A percentile compares a stretch with the other conserved stretches of the same genome.
Evolutionary conservation across 2,888 invertebrate genomes (phyloP).

Genomic region (Podotricha telesiphe): DNA sequence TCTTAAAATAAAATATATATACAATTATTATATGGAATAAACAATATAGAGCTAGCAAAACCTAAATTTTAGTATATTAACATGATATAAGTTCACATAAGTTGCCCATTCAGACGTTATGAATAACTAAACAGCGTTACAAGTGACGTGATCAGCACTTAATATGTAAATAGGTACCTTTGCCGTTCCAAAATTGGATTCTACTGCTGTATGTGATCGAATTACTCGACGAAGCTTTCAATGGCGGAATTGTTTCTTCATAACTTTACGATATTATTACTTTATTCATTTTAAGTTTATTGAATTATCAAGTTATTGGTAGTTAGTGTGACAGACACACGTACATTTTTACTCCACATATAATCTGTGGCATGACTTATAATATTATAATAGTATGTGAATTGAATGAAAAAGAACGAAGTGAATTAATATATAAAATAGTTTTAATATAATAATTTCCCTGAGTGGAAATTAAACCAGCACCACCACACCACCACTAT

Average conservation of each 20-base stretch:
- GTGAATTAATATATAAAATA: too few species aligned
- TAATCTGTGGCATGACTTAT: too few species aligned
- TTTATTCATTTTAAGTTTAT: not conserved
- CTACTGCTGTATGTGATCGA: slow-evolving; percentile 16
- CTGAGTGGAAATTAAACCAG: too few species aligned
- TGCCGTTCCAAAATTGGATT: slow-evolving; percentile 25
- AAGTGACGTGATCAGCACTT: slow-evolving; percentile 25
- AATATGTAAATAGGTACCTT: slow-evolving; percentile 27
- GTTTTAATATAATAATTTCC: too few species aligned
- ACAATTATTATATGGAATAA: too few species aligned
- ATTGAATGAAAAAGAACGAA: too few species aligned
- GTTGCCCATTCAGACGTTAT: slow-evolving; percentile 27
- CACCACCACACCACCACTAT: too few species aligned
- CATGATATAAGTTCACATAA: slow-evolving; percentile 9
- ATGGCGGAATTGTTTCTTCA: not conserved
- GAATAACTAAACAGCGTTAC: slow-evolving; percentile 38
- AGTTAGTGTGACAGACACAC: not conserved
- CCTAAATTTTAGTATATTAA: not conserved
- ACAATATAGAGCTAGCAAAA: not conserved
- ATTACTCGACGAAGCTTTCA: slow-evolving; percentile 6
- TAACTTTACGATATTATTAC: not conserved
- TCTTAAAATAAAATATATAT: too few species aligned
- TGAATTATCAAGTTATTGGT: not conserved
- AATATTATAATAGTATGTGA: too few species aligned
- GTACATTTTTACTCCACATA: too few species aligned